These are phyloP conservation scores for Melanotaenia maccullochi DNA, from an alignment of 2,797 vertebrate genomes.

Conservation along the genomic window DNA sequence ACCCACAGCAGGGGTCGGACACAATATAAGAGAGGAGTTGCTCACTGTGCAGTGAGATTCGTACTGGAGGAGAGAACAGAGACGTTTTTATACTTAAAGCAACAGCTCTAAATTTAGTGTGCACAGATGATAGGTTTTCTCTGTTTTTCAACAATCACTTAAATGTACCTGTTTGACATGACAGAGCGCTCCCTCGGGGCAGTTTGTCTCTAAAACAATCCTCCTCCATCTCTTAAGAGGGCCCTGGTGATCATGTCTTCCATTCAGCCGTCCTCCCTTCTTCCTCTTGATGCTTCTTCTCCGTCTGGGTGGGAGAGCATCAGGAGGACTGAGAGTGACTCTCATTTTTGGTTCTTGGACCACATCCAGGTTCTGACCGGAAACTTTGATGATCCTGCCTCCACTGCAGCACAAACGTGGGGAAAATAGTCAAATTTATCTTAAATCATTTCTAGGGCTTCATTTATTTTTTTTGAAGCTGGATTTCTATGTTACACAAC, in stretches of 20 bases:
- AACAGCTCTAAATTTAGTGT: no score
- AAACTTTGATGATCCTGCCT: conserved; percentile 89
- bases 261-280: conserved; percentile 14
- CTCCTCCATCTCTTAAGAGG: conserved; percentile 81
- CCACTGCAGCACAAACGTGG: conserved; percentile 79
- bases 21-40: conserved; percentile 89
- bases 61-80: conserved; percentile 75
- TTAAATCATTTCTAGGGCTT: background rate
- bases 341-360: conserved; percentile 93
- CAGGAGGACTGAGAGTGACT: conserved; percentile 86
- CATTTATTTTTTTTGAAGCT: no score
- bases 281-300: conserved; percentile 59
- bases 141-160: background rate
- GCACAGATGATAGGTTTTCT: background rate
- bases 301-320: conserved; percentile 73
- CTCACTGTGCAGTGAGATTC: conserved; percentile 88
- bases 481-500: no score
- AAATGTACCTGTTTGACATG: conserved; percentile 80
- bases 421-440: background rate
- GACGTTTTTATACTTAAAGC: background rate
- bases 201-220: conserved; percentile 85
- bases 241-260: conserved; percentile 27
- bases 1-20: conserved; percentile 89
- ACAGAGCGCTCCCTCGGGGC: conserved; percentile 83
- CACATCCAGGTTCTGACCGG: conserved; percentile 93